Conservation (phyloP, 2,888 invertebrate species). For the Rhabditoides inermis region DNA sequence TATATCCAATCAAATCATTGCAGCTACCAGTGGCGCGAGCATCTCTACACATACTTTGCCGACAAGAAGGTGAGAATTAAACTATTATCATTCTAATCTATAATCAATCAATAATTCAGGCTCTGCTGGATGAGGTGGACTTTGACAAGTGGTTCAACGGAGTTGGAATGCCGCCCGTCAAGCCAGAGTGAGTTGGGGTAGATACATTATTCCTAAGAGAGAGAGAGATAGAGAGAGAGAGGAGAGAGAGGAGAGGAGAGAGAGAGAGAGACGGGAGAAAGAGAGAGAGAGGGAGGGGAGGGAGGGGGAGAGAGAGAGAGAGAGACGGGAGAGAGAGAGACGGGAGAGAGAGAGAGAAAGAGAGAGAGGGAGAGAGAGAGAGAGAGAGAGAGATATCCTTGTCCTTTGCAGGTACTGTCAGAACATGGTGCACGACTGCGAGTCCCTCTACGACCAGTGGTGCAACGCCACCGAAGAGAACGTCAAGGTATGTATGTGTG, state of each 20-base stretch:
- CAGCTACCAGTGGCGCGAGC: slow-evolving; percentile 71
- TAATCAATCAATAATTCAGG: too few relatives aligned
- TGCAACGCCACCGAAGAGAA: slow-evolving; percentile 20
- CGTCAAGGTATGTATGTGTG: background rate
- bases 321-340: too few relatives aligned
- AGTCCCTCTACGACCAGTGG: slow-evolving; percentile 22
- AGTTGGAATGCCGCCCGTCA: slow-evolving; percentile 83
- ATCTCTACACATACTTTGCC: slow-evolving; percentile 66
- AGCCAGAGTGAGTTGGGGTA: slow-evolving; percentile 67
- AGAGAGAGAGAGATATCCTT: too few relatives aligned
- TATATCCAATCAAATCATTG: slow-evolving; percentile 65
- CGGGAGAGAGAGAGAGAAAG: background rate
- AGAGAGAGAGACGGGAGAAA: too few relatives aligned
- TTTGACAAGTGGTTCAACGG: slow-evolving; percentile 76
- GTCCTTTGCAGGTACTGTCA: slow-evolving; percentile 20
- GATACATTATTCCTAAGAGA: too few relatives aligned
- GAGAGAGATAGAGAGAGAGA: too few relatives aligned
- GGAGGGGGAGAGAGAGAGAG: background rate
- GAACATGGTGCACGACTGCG: slow-evolving; percentile 30
- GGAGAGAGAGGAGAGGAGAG: too few relatives aligned
- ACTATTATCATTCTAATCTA: too few relatives aligned
- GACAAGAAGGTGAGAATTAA: too few relatives aligned
- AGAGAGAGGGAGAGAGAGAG: background rate
- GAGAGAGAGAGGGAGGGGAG: background rate
- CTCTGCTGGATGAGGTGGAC: slow-evolving; percentile 63